Evolutionary conservation across 2,888 invertebrate genomes (phyloP).

Genomic region (Coelinius sp.): DNA sequence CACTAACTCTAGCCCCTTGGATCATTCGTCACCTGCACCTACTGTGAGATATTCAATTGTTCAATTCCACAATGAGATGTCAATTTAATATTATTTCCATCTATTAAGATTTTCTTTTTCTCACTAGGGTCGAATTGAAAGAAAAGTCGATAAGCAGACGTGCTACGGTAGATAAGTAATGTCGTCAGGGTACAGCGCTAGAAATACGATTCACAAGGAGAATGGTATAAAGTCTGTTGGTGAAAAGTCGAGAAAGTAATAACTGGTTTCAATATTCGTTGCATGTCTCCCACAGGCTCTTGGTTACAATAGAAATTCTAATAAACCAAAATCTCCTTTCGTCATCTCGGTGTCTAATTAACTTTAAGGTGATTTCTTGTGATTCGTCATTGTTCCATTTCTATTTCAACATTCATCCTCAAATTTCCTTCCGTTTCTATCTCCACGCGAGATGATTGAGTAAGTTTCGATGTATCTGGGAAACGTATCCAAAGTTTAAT

Average conservation of each 20-base stretch:
- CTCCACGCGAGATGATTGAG: neutral
- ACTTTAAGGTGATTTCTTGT: neutral
- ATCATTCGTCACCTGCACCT: neutral
- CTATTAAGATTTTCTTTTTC: neutral
- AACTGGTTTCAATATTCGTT: slow-evolving; percentile 68
- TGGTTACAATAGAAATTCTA: neutral
- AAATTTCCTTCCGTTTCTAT: neutral
- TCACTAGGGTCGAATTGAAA: neutral
- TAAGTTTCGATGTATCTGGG: neutral
- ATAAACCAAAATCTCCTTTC: neutral
- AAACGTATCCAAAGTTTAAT: neutral
- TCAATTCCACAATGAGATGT: neutral
- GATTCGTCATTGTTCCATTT: no score
- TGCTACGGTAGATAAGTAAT: neutral
- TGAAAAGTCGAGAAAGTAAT: slow-evolving; percentile 64
- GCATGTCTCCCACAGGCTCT: neutral
- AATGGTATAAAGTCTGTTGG: slow-evolving; percentile 43
- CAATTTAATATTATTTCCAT: neutral
- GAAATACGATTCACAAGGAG: slow-evolving; percentile 47
- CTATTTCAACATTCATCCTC: neutral
- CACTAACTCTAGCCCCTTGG: neutral
- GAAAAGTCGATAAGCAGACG: neutral
- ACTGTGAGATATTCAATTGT: neutral
- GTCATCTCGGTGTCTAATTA: neutral
- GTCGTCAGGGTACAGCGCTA: slow-evolving; percentile 39